A percentile compares a stretch with the other conserved stretches of the same genome.
Evolutionary conservation across 2,888 invertebrate genomes (phyloP).

Genomic region (Plagodis dolabraria): DNA sequence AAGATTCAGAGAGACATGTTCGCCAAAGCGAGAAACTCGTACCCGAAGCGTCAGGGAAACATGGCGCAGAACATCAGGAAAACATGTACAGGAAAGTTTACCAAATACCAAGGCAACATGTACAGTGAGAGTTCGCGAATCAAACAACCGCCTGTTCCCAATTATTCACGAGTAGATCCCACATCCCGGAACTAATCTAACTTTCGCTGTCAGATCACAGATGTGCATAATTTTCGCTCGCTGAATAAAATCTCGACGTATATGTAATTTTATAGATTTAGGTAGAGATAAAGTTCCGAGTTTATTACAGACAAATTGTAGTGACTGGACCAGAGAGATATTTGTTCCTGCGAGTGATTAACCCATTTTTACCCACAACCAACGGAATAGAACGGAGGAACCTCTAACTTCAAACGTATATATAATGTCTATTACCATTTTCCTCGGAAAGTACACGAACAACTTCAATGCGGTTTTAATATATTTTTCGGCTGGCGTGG

Average conservation of each 20-base stretch:
- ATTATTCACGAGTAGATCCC: constrained; percentile 53
- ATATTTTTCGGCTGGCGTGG: no score
- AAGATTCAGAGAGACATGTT: neutral
- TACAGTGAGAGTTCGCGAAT: constrained; percentile 21
- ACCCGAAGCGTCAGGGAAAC: neutral
- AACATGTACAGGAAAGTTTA: constrained; percentile 3
- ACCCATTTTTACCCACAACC: no score
- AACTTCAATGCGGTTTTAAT: no score
- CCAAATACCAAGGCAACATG: constrained; percentile 22
- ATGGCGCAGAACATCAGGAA: constrained; percentile 1
- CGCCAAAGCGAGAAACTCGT: neutral
- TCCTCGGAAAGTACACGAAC: no score
- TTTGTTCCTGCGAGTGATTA: no score
- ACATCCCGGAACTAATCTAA: constrained; percentile 68
- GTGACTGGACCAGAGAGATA: no score
- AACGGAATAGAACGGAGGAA: no score
- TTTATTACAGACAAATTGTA: neutral
- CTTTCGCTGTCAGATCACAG: constrained; percentile 51
- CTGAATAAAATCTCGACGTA: constrained; percentile 25
- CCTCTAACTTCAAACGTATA: no score
- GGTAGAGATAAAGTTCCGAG: constrained; percentile 1
- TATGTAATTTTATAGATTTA: constrained; percentile 6
- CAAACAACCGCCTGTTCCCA: constrained; percentile 53
- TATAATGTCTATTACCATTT: no score
- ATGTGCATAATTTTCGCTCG: constrained; percentile 52